Evolutionary conservation across 92 coral and sea anemone genomes (phyloP), one percentile per base, ranked within the genome.

Genomic region (Zoanthus gigantus): DNA sequence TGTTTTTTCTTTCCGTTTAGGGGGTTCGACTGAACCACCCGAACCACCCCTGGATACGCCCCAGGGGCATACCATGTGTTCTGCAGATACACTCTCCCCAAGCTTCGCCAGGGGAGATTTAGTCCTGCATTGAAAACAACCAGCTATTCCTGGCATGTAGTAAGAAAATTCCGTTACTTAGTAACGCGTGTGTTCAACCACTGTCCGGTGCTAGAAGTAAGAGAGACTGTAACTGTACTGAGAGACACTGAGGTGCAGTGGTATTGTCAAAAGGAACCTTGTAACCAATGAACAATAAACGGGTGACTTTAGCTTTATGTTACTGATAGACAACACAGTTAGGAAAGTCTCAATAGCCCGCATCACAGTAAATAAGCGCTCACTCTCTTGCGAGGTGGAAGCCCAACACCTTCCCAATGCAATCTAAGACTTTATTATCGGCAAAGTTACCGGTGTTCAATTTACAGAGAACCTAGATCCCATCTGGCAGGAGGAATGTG

Each of bases 291-390:
- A 4, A 37, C 42, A 37, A 2, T 2, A 37, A 37, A 72, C 76
- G 15, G 76, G 76, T 10, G 76, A 72, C 16, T 72, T 34, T 15
- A 72, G 48, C 50, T 72, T 37, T 34, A 72, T 72, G 90, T n/a
- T 92, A 68, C 72, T 90, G 0, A 93, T 90, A 34, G 93, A 88
- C 75, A 93, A 88, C 67, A 84, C 93, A n/a, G 90, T 57, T 18
- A 86, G 91, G 69, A 82, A 90, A 79, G 92, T 93, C 3, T 93
- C 95, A 52, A 72, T 90, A 54, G 93, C 89, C 4, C 48, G 69
- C 52, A 92, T 87, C 37, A n/a, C 66, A 6, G 90, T 90, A 1
- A 86, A 90, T 16, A 90, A 86, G 4, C 93, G 92, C 71, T 93
- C 77, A 54, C 67, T 93, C 8, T 71, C 65, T 29, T 92, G 92